Conservation (phyloP, 92 coral and sea anemone genomes). For the Phymanthus crucifer region DNA sequence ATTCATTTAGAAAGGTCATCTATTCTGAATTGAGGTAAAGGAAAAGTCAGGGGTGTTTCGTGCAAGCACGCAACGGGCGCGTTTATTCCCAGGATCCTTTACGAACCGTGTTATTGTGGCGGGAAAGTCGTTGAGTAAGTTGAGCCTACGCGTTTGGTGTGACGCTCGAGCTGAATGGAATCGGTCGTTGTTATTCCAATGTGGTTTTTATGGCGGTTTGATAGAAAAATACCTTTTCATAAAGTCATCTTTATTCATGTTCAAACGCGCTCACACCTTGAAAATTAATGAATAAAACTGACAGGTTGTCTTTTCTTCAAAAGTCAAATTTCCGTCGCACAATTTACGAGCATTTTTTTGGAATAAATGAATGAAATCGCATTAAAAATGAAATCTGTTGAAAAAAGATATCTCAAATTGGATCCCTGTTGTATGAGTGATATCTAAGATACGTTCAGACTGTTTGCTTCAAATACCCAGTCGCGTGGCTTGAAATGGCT, state of each 20-base stretch:
- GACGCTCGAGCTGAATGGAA: not conserved
- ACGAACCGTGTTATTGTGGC: not conserved
- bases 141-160: not conserved
- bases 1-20: not conserved
- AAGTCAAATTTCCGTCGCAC: not conserved
- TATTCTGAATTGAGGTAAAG: not conserved
- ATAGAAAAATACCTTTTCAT: not conserved
- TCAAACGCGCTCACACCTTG: slow-evolving; percentile 11
- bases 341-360: too few species aligned
- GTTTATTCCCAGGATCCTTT: not conserved
- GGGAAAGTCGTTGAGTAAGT: not conserved
- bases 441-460: not conserved
- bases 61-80: not conserved
- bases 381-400: not conserved
- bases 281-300: not conserved
- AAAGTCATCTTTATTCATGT: slow-evolving; percentile 8
- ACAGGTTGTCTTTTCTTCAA: not conserved
- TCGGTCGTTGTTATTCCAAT: not conserved
- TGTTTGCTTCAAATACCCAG: not conserved
- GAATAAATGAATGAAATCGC: not conserved
- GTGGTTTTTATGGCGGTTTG: not conserved
- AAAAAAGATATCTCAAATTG: not conserved
- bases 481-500: not conserved
- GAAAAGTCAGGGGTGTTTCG: not conserved
- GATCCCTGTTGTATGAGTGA: not conserved